Base-by-base conservation (phyloP, 1,140 invertebrate genomes). In the Pseudomyrmex sp. region DNA sequence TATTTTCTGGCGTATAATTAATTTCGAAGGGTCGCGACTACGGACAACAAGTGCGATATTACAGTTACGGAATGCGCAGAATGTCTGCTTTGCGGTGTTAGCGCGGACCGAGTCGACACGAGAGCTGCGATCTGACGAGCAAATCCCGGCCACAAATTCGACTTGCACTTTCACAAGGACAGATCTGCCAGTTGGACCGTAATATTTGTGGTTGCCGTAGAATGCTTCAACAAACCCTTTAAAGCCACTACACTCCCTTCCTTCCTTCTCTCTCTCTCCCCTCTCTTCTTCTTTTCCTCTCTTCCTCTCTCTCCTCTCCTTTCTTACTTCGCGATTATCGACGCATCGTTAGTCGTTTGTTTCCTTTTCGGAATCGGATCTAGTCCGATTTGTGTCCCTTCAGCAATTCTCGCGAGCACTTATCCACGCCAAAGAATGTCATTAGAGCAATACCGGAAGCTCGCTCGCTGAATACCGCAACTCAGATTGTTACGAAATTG, bases 71-170 rank as follows among this genome's bases (percentile, higher is more conserved):
- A 80, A 80, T 70, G 76, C 12, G 59, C 54, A 80, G 76, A 61
- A 70, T 72, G 54, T 80, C 76, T 59, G 66, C 66, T 80, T 72
- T 80, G 76, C 54, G 76, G 76, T 80, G 50, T 59, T 50, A 66
- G 54, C n/a, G 54, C 76, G 54, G 66, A 26, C 44, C 54, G 44
- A 35, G 7, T 54, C 66, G 66, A 80, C 76, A 50, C 76, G 76
- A 72, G 66, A 79, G 54, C 65, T 59, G 76, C 76, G 65, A 80
- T 80, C 76, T 80, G 66, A 80, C 66, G 66, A 70, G 76, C 76
- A 72, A 80, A 72, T 80, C 76, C 76, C 66, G 13, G 56, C 76
- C 76, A 26, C 76, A 80, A 79, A 80, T 80, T 80, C 76, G 46
- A 61, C 76, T 80, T 80, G 66, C 66, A 80, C 76, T 80, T 80